Evolutionary conservation across 1,140 invertebrate genomes (phyloP).

Genomic region (Drosophila teissieri): DNA sequence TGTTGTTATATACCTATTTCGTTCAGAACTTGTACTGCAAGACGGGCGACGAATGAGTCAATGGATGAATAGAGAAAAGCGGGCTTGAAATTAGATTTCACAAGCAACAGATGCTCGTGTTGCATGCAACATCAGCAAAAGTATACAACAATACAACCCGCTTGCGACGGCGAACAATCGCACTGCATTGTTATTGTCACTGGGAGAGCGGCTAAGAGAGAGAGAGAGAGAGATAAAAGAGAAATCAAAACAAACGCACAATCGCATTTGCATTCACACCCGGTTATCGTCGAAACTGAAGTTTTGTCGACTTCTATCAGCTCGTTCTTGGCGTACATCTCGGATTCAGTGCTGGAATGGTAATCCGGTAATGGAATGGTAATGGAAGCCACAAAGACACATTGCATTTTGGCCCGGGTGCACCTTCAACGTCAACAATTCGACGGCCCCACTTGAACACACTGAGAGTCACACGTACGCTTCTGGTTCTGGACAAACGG

Average conservation of each 20-base stretch:
- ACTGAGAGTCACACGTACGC: slow-evolving; percentile 7
- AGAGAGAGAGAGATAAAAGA: slow-evolving; percentile 7
- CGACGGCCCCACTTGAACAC: slow-evolving; percentile 9
- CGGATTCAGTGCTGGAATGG: neutral
- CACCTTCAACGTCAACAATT: slow-evolving; percentile 29
- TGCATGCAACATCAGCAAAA: slow-evolving; percentile 30
- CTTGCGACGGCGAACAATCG: slow-evolving; percentile 27
- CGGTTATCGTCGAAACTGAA: slow-evolving; percentile 42
- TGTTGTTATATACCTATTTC: neutral
- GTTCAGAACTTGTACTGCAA: slow-evolving; percentile 32
- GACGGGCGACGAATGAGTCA: slow-evolving; percentile 18
- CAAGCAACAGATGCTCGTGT: slow-evolving; percentile 21
- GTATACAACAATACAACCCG: slow-evolving; percentile 32
- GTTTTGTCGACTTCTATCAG: slow-evolving; percentile 33
- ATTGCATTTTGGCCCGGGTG: slow-evolving; percentile 1
- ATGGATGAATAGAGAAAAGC: slow-evolving; percentile 7
- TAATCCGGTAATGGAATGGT: neutral
- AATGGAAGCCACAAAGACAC: slow-evolving; percentile 7
- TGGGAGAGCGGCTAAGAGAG: neutral
- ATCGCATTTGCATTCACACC: slow-evolving; percentile 12
- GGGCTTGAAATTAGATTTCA: neutral
- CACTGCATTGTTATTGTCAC: slow-evolving; percentile 40
- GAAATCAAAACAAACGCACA: slow-evolving; percentile 47
- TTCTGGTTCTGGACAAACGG: neutral
- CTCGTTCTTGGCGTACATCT: too few relatives aligned